A percentile compares a stretch with the other conserved stretches of the same genome.
phyloP scores from a whole-genome alignment of 2,797 vertebrate species.

The Apogon hyalosoma region DNA sequence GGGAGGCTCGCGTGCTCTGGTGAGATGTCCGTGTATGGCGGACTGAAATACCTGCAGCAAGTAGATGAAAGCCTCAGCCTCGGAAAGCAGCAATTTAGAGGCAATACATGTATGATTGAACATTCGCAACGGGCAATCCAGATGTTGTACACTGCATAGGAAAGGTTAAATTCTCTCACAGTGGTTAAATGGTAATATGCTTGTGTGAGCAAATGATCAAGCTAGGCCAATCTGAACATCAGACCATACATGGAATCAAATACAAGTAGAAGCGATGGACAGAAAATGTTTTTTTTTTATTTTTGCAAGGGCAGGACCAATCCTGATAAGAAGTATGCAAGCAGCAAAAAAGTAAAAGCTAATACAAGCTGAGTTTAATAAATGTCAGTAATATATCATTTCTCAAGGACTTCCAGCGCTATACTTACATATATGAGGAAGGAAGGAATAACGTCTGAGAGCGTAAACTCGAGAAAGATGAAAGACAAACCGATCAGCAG shows the following conservation, averaged over 20 bases:
- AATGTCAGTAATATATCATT: too few relatives aligned
- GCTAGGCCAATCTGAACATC: constrained; percentile 8
- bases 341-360: too few relatives aligned
- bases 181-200: constrained; percentile 19
- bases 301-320: neutral
- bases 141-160: constrained; percentile 8
- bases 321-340: neutral
- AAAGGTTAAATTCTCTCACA: constrained; percentile 27
- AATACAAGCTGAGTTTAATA: too few relatives aligned
- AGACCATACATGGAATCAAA: constrained; percentile 3
- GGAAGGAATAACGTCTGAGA: neutral
- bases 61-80: constrained; percentile 45
- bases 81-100: constrained; percentile 29
- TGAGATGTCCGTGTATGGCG: constrained; percentile 26
- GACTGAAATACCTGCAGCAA: constrained; percentile 50
- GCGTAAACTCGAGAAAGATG: constrained; percentile 9
- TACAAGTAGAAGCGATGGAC: neutral
- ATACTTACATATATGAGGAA: neutral
- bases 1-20: constrained; percentile 22
- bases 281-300: too few relatives aligned
- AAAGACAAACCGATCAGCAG: constrained; percentile 20
- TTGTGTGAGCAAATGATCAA: constrained; percentile 7
- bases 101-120: constrained; percentile 37
- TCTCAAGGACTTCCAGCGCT: too few relatives aligned
- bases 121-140: constrained; percentile 12